Conservation (phyloP, 2,797 vertebrate species). For the Pseudochromis fuscus region DNA sequence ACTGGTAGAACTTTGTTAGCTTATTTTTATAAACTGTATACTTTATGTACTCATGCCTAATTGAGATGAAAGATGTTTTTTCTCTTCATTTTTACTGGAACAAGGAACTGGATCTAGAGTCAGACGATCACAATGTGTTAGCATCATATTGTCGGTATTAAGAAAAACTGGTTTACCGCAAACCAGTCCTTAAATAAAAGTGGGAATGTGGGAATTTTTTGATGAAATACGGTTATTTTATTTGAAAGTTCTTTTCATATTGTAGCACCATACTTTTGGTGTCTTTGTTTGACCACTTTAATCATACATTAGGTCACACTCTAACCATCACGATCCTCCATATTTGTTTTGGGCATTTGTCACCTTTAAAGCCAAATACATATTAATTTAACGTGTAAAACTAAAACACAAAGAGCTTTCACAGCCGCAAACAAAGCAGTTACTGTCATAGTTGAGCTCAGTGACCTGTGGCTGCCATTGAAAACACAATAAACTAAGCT, state of each 20-base stretch:
- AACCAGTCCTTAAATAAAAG: too few species aligned
- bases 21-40: too few species aligned
- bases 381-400: background rate
- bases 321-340: background rate
- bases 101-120: background rate
- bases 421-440: conserved; percentile 4
- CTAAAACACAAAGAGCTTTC: conserved; percentile 3
- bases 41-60: background rate
- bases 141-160: too few species aligned
- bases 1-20: too few species aligned
- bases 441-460: background rate
- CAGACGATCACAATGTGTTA: too few species aligned
- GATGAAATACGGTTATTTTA: too few species aligned
- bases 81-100: background rate
- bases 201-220: too few species aligned
- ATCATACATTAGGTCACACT: too few species aligned
- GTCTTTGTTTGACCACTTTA: too few species aligned
- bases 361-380: background rate
- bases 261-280: too few species aligned
- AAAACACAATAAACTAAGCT: conserved; percentile 5
- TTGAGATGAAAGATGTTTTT: background rate
- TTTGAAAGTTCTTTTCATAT: too few species aligned
- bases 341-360: background rate
- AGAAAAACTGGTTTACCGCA: too few species aligned
- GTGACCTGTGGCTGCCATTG: background rate